Evolutionary conservation across 2,888 invertebrate genomes (phyloP).

Genomic region (Teleiodes luculella): DNA sequence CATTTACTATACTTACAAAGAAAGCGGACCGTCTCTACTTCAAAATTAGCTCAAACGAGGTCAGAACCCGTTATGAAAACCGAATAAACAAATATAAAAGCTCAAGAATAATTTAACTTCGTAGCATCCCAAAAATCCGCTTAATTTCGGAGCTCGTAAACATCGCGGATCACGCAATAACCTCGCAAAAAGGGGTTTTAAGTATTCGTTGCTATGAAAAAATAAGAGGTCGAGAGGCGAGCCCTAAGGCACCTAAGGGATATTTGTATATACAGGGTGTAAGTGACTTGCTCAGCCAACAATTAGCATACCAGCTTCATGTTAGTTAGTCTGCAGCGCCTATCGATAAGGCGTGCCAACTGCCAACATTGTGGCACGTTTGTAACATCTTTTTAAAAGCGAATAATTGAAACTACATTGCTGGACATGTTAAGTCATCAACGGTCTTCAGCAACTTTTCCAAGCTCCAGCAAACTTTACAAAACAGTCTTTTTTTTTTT

Average conservation of each 20-base stretch:
- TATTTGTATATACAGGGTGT: not conserved
- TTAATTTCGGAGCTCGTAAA: conserved; percentile 10
- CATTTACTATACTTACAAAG: not conserved
- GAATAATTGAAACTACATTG: too few relatives aligned
- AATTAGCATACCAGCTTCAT: too few relatives aligned
- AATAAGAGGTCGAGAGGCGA: not conserved
- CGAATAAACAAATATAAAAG: conserved; percentile 1
- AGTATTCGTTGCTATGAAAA: not conserved
- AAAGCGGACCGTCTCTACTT: not conserved
- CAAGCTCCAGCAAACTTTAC: too few relatives aligned
- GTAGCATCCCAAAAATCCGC: conserved; percentile 4
- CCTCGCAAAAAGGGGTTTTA: conserved; percentile 2
- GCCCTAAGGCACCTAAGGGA: not conserved
- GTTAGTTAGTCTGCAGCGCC: too few relatives aligned
- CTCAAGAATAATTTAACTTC: conserved; percentile 7
- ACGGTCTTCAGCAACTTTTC: too few relatives aligned
- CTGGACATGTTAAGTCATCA: too few relatives aligned
- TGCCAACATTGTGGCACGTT: too few relatives aligned
- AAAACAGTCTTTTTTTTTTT: too few relatives aligned
- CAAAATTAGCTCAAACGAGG: not conserved
- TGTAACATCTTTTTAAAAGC: too few relatives aligned
- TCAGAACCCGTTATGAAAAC: not conserved
- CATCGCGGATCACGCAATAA: conserved; percentile 2
- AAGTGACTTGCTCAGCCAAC: too few relatives aligned
- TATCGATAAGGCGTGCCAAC: too few relatives aligned